Conservation (phyloP, 1,140 invertebrate genomes). For the Phthorimaea operculella region DNA sequence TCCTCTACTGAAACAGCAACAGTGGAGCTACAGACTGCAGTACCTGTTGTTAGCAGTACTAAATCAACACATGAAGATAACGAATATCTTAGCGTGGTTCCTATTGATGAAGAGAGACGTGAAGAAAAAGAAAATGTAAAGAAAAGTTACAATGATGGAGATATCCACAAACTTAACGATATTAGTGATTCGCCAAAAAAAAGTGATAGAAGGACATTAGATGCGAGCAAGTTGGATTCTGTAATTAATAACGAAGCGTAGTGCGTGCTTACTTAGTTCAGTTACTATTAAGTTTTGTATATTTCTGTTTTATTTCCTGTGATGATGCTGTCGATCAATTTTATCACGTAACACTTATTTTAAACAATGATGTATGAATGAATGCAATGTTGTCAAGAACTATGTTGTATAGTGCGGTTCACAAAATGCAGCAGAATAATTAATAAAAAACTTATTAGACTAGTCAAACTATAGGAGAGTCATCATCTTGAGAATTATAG, state of each 20-base stretch:
- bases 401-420: neutral
- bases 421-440: neutral
- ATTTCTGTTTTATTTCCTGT: conserved; percentile 47
- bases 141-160: conserved; percentile 38
- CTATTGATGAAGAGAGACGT: conserved; percentile 30
- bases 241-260: conserved; percentile 51
- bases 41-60: neutral
- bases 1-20: neutral
- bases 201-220: conserved; percentile 55
- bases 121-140: conserved; percentile 27
- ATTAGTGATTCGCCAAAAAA: conserved; percentile 60
- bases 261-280: conserved; percentile 20
- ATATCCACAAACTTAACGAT: conserved; percentile 45
- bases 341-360: conserved; percentile 2
- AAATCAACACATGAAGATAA: conserved; percentile 17
- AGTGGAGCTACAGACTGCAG: too few species aligned
- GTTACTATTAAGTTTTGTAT: conserved; percentile 37
- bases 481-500: conserved; percentile 41
- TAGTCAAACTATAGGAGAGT: conserved; percentile 59
- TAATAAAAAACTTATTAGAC: conserved; percentile 39
- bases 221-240: conserved; percentile 38
- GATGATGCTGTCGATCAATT: conserved; percentile 41
- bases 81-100: conserved; percentile 45
- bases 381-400: conserved; percentile 14
- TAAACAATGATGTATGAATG: conserved; percentile 21